These are phyloP conservation scores for Pelobates fuscus DNA, from an alignment of 2,113 vertebrate genomes.

Conservation along the genomic window DNA sequence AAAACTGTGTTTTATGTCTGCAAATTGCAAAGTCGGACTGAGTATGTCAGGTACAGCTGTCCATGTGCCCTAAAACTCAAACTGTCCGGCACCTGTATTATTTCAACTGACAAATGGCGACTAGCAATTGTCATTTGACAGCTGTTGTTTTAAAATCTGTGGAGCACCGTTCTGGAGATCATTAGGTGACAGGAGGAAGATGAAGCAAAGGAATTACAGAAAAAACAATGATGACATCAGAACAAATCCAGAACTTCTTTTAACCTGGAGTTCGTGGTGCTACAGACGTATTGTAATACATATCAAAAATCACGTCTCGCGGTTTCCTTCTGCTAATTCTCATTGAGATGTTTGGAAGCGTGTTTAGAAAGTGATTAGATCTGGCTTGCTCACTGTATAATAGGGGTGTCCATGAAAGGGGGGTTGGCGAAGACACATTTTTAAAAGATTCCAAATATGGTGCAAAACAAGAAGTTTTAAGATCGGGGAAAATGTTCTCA, in stretches of 20 bases:
- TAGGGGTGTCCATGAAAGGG: too few relatives aligned
- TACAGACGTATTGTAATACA: too few relatives aligned
- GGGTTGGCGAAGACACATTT: too few relatives aligned
- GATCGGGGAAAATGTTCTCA: too few relatives aligned
- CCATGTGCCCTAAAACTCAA: slow-evolving; percentile 10
- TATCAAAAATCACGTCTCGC: too few relatives aligned
- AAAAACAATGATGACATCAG: too few relatives aligned
- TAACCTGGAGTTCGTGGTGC: too few relatives aligned
- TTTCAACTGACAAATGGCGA: slow-evolving; percentile 49
- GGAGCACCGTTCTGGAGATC: slow-evolving; percentile 31
- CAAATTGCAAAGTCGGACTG: background rate
- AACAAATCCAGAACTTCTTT: too few relatives aligned
- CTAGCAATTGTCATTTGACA: slow-evolving; percentile 35
- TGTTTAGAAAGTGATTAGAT: background rate
- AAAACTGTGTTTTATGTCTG: background rate
- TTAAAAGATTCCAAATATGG: too few relatives aligned
- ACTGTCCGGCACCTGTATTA: slow-evolving; percentile 48
- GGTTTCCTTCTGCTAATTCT: background rate
- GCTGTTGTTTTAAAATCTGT: slow-evolving; percentile 41
- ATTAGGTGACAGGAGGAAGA: slow-evolving; percentile 17
- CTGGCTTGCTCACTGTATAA: background rate
- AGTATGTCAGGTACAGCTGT: slow-evolving; percentile 12
- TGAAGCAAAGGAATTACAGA: background rate
- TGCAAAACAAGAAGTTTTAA: too few relatives aligned
- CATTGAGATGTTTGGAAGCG: background rate